Base-by-base conservation (phyloP, 2,113 vertebrate genomes). In the Ascaphus truei region DNA sequence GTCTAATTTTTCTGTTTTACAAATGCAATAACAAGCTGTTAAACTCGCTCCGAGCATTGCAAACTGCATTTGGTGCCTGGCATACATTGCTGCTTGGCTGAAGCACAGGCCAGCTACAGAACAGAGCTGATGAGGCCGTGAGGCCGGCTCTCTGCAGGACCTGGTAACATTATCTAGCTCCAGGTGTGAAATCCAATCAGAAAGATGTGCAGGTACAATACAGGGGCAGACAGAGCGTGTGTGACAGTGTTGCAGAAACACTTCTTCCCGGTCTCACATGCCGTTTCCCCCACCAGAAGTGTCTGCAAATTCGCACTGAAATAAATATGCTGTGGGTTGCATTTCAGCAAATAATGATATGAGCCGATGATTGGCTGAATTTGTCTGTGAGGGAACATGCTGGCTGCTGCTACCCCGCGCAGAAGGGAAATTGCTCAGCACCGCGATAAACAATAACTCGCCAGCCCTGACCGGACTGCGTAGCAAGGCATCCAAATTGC, bases 21-120 rank as follows among this genome's bases (percentile, higher is more conserved):
- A 69, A 61, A 69, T 61, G 67, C 67, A 69, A 41, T 69, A 69
- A 69, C 67, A 69, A 69, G 67, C 67, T 69, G 45, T 61, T 69
- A 69, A 60, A 61, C 43, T 61, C 23, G 25, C 67, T 51, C 45
- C 22, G 26, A 50, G 67, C 56, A 69, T 69, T 51, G 57, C 56
- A 51, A 51, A 50, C 67, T 41, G 67, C 56, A 41, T 52, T 52
- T 39, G 67, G 22, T 51, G n/a, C 23, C 56, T 69, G 67, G 67
- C 67, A 61, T 20, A 9, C 31, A 39, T 25, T 1, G 16, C 3
- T 31, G 31, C n/a, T 69, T 69, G 67, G 67, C 67, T 60, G 31
- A n/a, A 23, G 22, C 45, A 1, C 56, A 3, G 57, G 56, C 43
- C 67, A 51, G 43, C 15, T 39, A 50, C 55, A 59, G 41, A 18